These are phyloP conservation scores for Rhopalosiphum padi DNA, from an alignment of 1,140 invertebrate genomes.

Conservation along the genomic window DNA sequence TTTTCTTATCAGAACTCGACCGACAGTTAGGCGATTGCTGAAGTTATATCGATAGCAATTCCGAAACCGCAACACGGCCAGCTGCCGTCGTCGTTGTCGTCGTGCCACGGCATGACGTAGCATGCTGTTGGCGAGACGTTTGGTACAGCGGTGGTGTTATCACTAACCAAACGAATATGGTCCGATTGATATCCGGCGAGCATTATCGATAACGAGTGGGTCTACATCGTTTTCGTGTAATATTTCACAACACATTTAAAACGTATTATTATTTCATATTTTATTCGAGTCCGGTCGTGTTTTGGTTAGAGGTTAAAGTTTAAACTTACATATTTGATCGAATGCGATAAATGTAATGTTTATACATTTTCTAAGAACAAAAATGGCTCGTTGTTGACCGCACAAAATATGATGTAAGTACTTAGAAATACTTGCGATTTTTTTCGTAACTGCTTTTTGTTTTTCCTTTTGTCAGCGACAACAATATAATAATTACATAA, in stretches of 20 bases:
- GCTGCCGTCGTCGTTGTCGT: background rate
- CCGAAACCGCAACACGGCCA: background rate
- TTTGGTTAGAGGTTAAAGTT: constrained; percentile 16
- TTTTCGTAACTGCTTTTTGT: background rate
- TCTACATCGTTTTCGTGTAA: background rate
- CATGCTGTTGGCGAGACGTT: background rate
- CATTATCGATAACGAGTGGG: background rate
- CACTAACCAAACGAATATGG: background rate
- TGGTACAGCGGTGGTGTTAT: background rate
- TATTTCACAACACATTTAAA: background rate
- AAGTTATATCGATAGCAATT: background rate
- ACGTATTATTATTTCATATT: background rate
- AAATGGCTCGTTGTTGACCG: background rate
- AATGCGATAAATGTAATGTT: background rate
- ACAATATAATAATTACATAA: constrained; percentile 10
- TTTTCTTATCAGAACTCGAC: background rate
- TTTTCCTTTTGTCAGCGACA: background rate
- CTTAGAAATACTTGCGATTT: background rate
- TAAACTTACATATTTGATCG: background rate
- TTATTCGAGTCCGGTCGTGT: background rate
- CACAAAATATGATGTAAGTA: constrained; percentile 3
- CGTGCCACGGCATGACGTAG: background rate
- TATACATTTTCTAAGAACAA: background rate
- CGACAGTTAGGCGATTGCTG: background rate
- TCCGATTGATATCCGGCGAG: constrained; percentile 36